These are phyloP conservation scores for Aspidapion aeneum DNA, from an alignment of 2,888 invertebrate genomes.

Conservation along the genomic window DNA sequence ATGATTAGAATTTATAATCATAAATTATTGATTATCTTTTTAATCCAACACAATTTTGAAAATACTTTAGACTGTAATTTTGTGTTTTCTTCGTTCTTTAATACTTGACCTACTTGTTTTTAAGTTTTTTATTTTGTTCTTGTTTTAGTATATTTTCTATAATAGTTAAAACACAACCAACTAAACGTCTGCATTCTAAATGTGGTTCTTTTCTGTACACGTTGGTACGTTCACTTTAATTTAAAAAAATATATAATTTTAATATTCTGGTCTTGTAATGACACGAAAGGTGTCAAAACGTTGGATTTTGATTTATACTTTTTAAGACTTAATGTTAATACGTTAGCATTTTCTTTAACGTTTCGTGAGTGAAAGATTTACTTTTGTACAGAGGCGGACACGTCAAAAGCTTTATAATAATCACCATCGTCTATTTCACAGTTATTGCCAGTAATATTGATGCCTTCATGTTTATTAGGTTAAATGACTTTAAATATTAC, in stretches of 20 bases:
- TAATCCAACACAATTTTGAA: too few relatives aligned
- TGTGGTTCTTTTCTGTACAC: conserved; percentile 61
- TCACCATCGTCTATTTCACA: conserved; percentile 75
- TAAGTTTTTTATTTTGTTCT: conserved; percentile 32
- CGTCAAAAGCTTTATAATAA: conserved; percentile 78
- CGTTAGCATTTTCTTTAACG: conserved; percentile 59
- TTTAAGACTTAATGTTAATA: conserved; percentile 64
- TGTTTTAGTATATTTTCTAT: conserved; percentile 51
- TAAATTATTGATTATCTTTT: too few relatives aligned
- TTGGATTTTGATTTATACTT: conserved; percentile 69
- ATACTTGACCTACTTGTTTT: too few relatives aligned
- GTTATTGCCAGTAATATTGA: conserved; percentile 36
- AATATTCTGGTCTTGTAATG: conserved; percentile 61
- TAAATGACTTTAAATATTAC: conserved; percentile 71
- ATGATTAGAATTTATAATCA: too few relatives aligned
- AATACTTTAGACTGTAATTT: too few relatives aligned
- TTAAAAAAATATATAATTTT: conserved; percentile 66
- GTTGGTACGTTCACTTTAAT: conserved; percentile 54
- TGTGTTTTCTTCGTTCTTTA: too few relatives aligned
- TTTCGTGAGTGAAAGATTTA: conserved; percentile 64
- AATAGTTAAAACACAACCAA: conserved; percentile 57
- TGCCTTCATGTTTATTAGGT: conserved; percentile 45
- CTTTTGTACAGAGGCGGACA: conserved; percentile 72
- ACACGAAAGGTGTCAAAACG: conserved; percentile 52
- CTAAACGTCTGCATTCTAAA: conserved; percentile 61